Conservation (phyloP, 2,113 vertebrate species). For the Albula goreensis region DNA sequence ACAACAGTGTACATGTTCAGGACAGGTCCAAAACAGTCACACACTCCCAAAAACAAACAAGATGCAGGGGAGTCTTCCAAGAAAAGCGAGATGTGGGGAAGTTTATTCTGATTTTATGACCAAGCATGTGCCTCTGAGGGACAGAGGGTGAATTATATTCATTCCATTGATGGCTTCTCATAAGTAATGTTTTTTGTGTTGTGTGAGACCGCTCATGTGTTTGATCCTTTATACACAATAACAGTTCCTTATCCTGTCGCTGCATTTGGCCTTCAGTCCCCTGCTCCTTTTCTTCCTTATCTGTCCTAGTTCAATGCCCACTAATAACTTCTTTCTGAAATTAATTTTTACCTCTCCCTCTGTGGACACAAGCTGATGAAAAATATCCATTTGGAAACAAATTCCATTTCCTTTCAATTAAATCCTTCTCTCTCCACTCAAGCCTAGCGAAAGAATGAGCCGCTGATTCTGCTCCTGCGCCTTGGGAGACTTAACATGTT, state of each 20-base stretch:
- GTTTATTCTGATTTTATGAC: too few relatives aligned
- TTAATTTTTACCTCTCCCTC: not conserved
- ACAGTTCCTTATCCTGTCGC: not conserved
- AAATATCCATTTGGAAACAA: not conserved
- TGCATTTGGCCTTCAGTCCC: too few relatives aligned
- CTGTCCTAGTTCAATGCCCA: not conserved
- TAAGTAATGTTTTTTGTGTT: too few relatives aligned
- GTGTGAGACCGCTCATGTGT: not conserved
- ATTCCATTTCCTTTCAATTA: not conserved
- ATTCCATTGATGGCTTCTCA: too few relatives aligned
- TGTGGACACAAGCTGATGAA: not conserved
- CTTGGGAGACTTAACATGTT: not conserved
- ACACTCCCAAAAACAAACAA: too few relatives aligned
- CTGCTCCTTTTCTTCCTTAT: not conserved
- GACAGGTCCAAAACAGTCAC: not conserved
- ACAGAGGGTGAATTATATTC: not conserved
- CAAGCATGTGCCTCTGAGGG: not conserved
- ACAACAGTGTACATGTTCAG: not conserved
- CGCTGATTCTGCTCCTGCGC: not conserved
- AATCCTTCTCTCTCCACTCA: not conserved
- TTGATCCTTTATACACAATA: not conserved
- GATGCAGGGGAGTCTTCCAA: not conserved
- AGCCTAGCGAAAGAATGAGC: not conserved
- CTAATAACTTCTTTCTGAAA: not conserved
- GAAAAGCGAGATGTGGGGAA: not conserved